These are phyloP conservation scores for Drosophila saltans DNA, from an alignment of 1,140 invertebrate species.

Conservation along the genomic window DNA sequence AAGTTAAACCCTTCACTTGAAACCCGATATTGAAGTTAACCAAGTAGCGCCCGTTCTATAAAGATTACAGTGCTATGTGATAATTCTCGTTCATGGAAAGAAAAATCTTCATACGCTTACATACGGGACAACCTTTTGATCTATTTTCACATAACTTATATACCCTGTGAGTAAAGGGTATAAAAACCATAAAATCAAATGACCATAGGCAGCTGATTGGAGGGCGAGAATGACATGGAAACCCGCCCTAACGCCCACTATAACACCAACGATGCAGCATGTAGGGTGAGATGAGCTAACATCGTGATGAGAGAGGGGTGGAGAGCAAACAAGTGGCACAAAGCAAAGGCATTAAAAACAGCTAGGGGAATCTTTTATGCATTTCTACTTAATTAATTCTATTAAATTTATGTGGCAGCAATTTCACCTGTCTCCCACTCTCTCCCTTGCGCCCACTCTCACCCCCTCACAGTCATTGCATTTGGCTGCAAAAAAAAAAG, in stretches of 20 bases:
- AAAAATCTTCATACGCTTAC: too few relatives aligned
- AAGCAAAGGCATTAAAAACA: not conserved
- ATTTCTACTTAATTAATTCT: slow-evolving; percentile 1
- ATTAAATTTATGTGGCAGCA: not conserved
- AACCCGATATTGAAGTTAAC: too few relatives aligned
- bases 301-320: not conserved
- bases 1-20: too few relatives aligned
- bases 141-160: not conserved
- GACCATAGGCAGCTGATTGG: not conserved
- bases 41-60: too few relatives aligned
- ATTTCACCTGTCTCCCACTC: not conserved
- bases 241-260: not conserved
- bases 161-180: not conserved
- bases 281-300: slow-evolving; percentile 5
- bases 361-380: slow-evolving; percentile 28
- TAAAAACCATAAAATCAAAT: not conserved
- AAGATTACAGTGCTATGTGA: too few relatives aligned
- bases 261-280: not conserved
- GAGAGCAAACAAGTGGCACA: slow-evolving; percentile 11
- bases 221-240: not conserved
- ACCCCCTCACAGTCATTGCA: not conserved
- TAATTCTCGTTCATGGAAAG: too few relatives aligned
- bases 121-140: too few relatives aligned
- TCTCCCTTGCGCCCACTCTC: not conserved
- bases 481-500: slow-evolving; percentile 62